Conservation (phyloP, 2,888 invertebrate species). For the Unio delphinus region DNA sequence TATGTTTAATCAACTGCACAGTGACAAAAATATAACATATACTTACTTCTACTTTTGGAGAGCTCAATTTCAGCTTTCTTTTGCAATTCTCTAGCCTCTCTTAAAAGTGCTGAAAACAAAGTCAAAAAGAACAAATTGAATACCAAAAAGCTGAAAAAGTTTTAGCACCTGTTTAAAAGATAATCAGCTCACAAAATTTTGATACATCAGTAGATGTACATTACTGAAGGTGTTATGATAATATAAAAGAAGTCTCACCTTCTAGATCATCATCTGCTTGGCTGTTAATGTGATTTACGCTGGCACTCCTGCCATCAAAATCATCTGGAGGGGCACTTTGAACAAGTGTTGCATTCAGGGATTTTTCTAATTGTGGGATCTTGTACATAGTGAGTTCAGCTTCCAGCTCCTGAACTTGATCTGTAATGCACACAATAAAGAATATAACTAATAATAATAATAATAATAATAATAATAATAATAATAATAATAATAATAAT, state of each 20-base stretch:
- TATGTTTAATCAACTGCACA: no score
- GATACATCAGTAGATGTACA: no score
- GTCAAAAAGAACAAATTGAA: not conserved
- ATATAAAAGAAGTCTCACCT: conserved; percentile 29
- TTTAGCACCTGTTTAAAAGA: conserved; percentile 1
- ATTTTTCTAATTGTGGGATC: conserved; percentile 41
- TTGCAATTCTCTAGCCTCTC: conserved; percentile 56
- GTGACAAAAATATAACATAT: not conserved
- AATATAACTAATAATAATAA: no score
- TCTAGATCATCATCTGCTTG: conserved; percentile 45
- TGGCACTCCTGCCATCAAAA: conserved; percentile 18
- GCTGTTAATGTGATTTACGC: conserved; percentile 9
- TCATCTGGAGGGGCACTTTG: conserved; percentile 11
- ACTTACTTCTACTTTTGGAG: conserved; percentile 50
- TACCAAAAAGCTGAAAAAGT: not conserved
- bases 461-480: no score
- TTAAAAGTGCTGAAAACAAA: conserved; percentile 45
- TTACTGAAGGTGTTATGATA: not conserved
- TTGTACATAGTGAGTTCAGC: conserved; percentile 35
- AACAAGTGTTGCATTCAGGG: conserved; percentile 38
- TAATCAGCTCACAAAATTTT: not conserved
- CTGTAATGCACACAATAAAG: conserved; percentile 21
- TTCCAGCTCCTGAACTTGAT: conserved; percentile 44
- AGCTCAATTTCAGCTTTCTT: conserved; percentile 56
- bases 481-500: no score